Conservation (phyloP, 2,888 invertebrate species). For the Lottia gigantea region DNA sequence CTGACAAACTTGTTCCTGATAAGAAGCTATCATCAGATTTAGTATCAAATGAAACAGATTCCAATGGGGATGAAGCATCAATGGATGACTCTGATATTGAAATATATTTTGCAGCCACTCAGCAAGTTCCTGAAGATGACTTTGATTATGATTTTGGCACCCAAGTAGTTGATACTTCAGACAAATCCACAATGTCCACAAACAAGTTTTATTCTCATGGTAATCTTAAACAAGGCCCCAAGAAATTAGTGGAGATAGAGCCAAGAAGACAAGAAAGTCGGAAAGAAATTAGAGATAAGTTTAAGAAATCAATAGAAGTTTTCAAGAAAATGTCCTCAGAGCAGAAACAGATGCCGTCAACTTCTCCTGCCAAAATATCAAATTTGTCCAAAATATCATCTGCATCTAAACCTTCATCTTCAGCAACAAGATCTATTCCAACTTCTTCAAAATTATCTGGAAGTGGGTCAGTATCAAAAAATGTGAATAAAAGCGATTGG, state of each 20-base stretch:
- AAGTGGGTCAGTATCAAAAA: background rate
- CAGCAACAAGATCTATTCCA: background rate
- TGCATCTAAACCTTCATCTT: background rate
- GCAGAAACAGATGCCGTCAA: background rate
- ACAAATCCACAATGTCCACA: too few species aligned
- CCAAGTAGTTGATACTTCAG: too few species aligned
- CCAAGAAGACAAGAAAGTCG: background rate
- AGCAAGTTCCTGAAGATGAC: background rate
- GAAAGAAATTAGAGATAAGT: conserved; percentile 4
- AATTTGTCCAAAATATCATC: background rate
- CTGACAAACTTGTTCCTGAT: background rate
- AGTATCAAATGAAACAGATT: background rate
- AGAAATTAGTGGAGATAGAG: background rate
- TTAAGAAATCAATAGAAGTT: background rate
- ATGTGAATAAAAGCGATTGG: background rate
- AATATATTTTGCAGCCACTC: background rate
- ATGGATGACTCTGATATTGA: background rate
- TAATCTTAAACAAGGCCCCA: background rate
- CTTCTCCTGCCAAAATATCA: background rate
- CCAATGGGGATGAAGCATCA: background rate
- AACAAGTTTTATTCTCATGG: too few species aligned
- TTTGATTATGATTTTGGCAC: too few species aligned
- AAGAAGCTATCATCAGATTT: background rate
- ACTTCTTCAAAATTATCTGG: background rate
- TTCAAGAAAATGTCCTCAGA: background rate